Percentiles rank a stretch among this genome's conserved stretches.
Evolutionary conservation across 2,113 vertebrate genomes (phyloP).

Genomic region (Tragulus kanchil): DNA sequence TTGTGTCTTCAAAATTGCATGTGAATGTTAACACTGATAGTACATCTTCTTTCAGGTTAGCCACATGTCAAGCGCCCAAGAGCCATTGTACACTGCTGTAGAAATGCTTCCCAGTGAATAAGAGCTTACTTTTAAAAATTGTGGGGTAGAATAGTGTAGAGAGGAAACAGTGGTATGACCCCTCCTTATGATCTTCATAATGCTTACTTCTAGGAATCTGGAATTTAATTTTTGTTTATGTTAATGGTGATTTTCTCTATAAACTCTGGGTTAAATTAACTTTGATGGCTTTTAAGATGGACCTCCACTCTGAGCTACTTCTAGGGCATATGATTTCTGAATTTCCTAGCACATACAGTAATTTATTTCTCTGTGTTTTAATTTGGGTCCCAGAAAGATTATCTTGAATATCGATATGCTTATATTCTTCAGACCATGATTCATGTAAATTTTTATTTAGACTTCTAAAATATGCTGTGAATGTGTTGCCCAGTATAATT

Average conservation of each 20-base stretch:
- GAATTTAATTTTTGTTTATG: background rate
- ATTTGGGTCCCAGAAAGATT: conserved; percentile 36
- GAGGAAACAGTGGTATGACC: background rate
- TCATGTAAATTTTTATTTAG: conserved; percentile 1
- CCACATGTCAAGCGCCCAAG: background rate
- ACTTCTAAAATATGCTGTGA: conserved; percentile 1
- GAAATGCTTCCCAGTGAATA: background rate
- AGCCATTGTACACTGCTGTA: background rate
- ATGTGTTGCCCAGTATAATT: conserved; percentile 45
- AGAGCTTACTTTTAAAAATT: background rate
- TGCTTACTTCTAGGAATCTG: background rate
- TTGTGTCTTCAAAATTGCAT: background rate
- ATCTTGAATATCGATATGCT: conserved; percentile 55
- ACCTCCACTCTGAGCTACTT: background rate
- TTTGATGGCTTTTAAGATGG: background rate
- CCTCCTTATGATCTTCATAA: background rate
- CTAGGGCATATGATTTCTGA: conserved; percentile 22
- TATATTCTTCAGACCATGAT: conserved; percentile 32
- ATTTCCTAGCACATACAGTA: conserved; percentile 31
- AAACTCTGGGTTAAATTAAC: background rate
- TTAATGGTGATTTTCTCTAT: conserved; percentile 35
- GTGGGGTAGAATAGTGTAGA: background rate
- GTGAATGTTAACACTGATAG: background rate
- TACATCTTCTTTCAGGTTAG: background rate
- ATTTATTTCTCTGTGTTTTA: conserved; percentile 49